phyloP scores from a whole-genome alignment of 2,113 vertebrate species.

The Stigmatopora nigra region DNA sequence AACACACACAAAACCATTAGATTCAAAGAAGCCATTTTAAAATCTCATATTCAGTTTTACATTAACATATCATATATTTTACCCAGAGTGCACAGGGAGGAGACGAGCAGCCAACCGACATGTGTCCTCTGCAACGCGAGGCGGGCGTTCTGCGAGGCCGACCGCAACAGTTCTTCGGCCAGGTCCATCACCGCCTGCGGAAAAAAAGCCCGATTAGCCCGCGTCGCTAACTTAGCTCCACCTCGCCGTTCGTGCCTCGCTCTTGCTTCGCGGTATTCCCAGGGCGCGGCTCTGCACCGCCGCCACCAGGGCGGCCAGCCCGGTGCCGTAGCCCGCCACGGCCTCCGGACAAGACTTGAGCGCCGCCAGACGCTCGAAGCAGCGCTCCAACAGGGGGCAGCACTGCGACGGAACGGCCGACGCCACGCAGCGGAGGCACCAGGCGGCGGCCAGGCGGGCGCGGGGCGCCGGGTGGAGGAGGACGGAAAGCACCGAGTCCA shows the following conservation, averaged over 20 bases:
- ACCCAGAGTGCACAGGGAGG: constrained; percentile 84
- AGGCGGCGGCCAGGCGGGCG: constrained; percentile 80
- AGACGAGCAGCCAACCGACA: constrained; percentile 84
- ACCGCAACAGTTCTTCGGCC: constrained; percentile 85
- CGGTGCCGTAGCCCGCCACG: constrained; percentile 83
- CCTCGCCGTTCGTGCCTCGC: constrained; percentile 69
- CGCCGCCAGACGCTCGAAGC: constrained; percentile 73
- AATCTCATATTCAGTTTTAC: too few species aligned
- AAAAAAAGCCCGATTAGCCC: neutral
- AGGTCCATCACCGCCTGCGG: constrained; percentile 77
- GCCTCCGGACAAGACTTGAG: constrained; percentile 83
- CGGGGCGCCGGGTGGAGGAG: constrained; percentile 75
- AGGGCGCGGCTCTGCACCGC: constrained; percentile 80
- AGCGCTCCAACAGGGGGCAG: constrained; percentile 78
- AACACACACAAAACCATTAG: neutral
- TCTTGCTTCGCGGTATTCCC: constrained; percentile 86
- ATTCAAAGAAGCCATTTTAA: too few species aligned
- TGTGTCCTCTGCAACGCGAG: constrained; percentile 83
- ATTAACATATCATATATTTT: neutral
- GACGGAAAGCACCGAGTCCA: constrained; percentile 80
- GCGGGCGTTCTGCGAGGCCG: constrained; percentile 84
- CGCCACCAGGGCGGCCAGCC: constrained; percentile 82
- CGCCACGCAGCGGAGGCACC: constrained; percentile 84
- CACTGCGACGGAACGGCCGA: constrained; percentile 76
- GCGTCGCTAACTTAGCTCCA: neutral